Evolutionary conservation across 2,888 invertebrate genomes (phyloP), one percentile per base, ranked within the genome.

Genomic region (Calameuta idolon): DNA sequence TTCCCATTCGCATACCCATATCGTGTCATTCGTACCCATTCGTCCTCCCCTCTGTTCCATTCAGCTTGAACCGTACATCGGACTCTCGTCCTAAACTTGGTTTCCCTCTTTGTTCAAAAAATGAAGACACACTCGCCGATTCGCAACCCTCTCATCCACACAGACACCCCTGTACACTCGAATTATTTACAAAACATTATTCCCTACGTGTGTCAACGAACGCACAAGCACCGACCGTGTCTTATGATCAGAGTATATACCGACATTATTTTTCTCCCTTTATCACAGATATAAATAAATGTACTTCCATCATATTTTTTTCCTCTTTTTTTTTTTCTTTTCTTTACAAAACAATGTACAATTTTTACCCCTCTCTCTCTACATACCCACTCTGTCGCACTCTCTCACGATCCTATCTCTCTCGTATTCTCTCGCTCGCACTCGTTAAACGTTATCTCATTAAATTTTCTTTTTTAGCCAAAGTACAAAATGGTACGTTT

Each of bases 201-300:
- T 68, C 76, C 71, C 69, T 35, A 85, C 87, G 85, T 84, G 84
- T 82, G 84, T 86, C 84, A 87, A 87, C 84, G 85, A 87, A 87
- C 84, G 84, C 87, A 84, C 86, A 40, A 86, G 87, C 88, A 87
- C 85, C 85, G 85, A 73, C n/a, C 76, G 76, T 40, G 40, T 69
- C 33, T 12, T 34, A 35, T 76, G 40, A 37, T 69, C 76, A 73
- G 76, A 87, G 80, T 85, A 84, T 85, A 84, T 81, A 85, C 76
- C 79, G 69, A 77, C 76, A 77, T 77, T 78, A 74, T 74, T 81
- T 40, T 30, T 81, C 76, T 81, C 78, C 81, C 85, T 87, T 91
- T 79, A 91, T 91, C 91, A 91, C 91, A 91, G 91, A 90, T 90
- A 91, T 89, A 91, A 91, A 91, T 90, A 89, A 91, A 91, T 89